Evolutionary conservation across 37 sponge, comb jelly and placozoan genomes (phyloP).

Genomic region (Ephydatia muelleri): DNA sequence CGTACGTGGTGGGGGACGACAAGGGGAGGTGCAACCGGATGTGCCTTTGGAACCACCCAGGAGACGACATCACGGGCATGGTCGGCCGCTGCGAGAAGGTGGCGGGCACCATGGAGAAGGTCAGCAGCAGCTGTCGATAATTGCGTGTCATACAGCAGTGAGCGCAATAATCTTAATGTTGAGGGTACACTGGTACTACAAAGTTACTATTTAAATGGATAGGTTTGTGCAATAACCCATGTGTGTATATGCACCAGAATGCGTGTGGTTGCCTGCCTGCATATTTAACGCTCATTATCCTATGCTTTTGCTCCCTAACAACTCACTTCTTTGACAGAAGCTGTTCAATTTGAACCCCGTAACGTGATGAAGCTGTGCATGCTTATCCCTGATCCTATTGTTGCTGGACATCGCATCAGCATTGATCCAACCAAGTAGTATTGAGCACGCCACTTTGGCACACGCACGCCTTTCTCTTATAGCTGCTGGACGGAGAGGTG

Average conservation of each 20-base stretch:
- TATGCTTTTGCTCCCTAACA: no score
- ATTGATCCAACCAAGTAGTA: no score
- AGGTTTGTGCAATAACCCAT: constrained; percentile 11
- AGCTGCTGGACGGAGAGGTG: constrained; percentile 89
- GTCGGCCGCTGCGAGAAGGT: constrained; percentile 80
- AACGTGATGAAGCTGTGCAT: no score
- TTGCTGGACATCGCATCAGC: no score
- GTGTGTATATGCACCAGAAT: constrained; percentile 12
- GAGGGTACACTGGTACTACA: no score
- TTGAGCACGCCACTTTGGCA: neutral
- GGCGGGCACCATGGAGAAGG: constrained; percentile 79
- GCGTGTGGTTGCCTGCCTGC: neutral
- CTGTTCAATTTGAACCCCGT: neutral
- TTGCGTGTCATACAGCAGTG: neutral
- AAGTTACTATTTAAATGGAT: neutral
- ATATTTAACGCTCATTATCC: no score
- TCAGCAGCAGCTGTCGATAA: constrained; percentile 2
- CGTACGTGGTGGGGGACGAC: constrained; percentile 62
- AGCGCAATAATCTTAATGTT: neutral
- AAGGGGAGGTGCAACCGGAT: constrained; percentile 65
- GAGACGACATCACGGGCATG: constrained; percentile 84
- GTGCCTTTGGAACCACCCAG: constrained; percentile 88
- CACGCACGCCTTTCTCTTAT: neutral
- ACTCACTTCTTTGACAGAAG: neutral
- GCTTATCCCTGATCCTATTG: no score